Conservation (phyloP, 1,140 invertebrate species). For the Nylanderia fulva region DNA sequence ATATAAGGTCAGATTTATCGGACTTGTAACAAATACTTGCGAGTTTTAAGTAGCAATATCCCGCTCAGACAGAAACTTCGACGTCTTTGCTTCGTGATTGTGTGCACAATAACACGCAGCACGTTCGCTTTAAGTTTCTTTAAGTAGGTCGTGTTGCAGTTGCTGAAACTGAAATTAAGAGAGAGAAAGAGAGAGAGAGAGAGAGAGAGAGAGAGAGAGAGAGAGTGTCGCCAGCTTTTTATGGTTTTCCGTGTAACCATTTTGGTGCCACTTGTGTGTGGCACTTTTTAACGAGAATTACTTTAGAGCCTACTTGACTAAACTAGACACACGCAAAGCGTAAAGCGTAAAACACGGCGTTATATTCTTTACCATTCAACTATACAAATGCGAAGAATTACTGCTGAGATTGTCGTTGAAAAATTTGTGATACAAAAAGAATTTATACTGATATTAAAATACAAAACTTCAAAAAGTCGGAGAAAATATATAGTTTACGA, state of each 20-base stretch:
- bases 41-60: neutral
- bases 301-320: neutral
- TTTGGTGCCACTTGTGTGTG: slow-evolving; percentile 7
- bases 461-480: neutral
- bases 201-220: neutral
- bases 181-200: neutral
- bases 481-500: neutral
- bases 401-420: neutral
- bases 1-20: neutral
- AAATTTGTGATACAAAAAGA: neutral
- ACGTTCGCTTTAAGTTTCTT: slow-evolving; percentile 7
- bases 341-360: neutral
- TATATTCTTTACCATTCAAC: neutral
- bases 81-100: neutral
- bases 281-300: neutral
- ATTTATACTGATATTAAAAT: neutral
- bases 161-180: slow-evolving; percentile 10
- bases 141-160: slow-evolving; percentile 27
- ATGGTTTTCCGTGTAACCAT: neutral
- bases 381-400: neutral
- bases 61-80: neutral
- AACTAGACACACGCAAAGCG: neutral
- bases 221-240: neutral
- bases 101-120: neutral
- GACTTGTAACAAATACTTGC: neutral